Percentiles rank a stretch among this genome's conserved stretches.
Conservation (phyloP, 2,797 vertebrate genomes). For the Apogon talboti region DNA sequence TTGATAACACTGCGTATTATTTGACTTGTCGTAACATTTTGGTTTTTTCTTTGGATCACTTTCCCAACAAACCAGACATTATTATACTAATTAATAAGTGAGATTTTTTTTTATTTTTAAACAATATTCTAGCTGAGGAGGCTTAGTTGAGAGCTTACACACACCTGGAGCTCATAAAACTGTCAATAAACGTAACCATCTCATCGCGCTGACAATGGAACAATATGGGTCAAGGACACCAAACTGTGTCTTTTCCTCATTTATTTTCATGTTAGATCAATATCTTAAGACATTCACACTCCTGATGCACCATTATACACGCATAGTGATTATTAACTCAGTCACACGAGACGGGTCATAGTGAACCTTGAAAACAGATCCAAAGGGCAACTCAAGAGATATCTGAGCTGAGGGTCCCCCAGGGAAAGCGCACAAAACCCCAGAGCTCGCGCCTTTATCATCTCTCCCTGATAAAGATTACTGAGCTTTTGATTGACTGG, state of each 20-base stretch:
- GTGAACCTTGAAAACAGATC: constrained; percentile 61
- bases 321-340: constrained; percentile 75
- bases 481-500: constrained; percentile 65
- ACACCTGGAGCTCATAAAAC: constrained; percentile 64
- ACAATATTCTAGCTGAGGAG: constrained; percentile 1
- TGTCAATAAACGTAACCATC: constrained; percentile 45
- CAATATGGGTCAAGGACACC: constrained; percentile 65
- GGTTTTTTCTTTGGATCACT: constrained; percentile 7
- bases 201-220: constrained; percentile 55
- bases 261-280: constrained; percentile 82
- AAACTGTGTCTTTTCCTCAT: constrained; percentile 65
- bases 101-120: neutral
- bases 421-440: constrained; percentile 68
- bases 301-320: constrained; percentile 68
- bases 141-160: neutral
- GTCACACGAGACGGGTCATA: constrained; percentile 82
- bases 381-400: constrained; percentile 44
- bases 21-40: constrained; percentile 4
- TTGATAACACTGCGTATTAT: constrained; percentile 9
- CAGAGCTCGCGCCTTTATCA: constrained; percentile 52
- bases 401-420: constrained; percentile 69
- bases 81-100: constrained; percentile 7
- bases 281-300: constrained; percentile 78
- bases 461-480: constrained; percentile 67
- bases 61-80: neutral